A percentile compares a stretch with the other conserved stretches of the same genome.
Evolutionary conservation across 2,888 invertebrate genomes (phyloP).

Genomic region (Amblyjoppa fuscipennis): DNA sequence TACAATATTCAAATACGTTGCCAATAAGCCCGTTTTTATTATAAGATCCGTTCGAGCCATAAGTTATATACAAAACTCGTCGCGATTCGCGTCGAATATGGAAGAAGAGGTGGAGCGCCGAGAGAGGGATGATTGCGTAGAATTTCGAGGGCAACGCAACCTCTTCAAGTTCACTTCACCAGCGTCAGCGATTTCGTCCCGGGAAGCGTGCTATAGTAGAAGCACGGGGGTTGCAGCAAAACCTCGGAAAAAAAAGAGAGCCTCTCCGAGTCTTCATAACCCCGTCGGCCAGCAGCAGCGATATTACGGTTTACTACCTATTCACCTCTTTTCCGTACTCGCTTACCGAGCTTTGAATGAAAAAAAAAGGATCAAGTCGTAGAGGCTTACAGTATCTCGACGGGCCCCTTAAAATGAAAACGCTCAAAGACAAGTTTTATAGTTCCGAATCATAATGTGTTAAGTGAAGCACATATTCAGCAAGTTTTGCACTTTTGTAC

Average conservation of each 20-base stretch:
- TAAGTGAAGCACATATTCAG: not conserved
- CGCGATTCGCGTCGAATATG: conserved; percentile 38
- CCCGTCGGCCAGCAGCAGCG: not conserved
- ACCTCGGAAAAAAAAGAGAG: conserved; percentile 10
- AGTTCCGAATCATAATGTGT: not conserved
- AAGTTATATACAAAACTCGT: conserved; percentile 22
- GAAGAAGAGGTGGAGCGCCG: conserved; percentile 51
- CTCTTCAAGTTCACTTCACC: conserved; percentile 65
- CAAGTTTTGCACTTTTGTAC: not conserved
- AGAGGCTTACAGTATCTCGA: not conserved
- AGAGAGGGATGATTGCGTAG: conserved; percentile 66
- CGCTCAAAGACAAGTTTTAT: conserved; percentile 14
- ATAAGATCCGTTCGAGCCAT: conserved; percentile 54
- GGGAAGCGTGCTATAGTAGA: conserved; percentile 28
- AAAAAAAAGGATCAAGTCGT: conserved; percentile 12
- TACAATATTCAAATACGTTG: conserved; percentile 63
- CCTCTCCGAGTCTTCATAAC: conserved; percentile 1
- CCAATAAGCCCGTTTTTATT: conserved; percentile 66
- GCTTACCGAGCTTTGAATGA: conserved; percentile 16
- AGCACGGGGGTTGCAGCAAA: conserved; percentile 20
- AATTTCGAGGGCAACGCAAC: conserved; percentile 70
- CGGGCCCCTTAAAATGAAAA: not conserved
- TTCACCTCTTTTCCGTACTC: conserved; percentile 32
- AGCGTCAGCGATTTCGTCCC: conserved; percentile 66
- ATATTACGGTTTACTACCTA: conserved; percentile 50